Base-by-base conservation (phyloP, 2,797 vertebrate species). In the Lacerta agilis region DNA sequence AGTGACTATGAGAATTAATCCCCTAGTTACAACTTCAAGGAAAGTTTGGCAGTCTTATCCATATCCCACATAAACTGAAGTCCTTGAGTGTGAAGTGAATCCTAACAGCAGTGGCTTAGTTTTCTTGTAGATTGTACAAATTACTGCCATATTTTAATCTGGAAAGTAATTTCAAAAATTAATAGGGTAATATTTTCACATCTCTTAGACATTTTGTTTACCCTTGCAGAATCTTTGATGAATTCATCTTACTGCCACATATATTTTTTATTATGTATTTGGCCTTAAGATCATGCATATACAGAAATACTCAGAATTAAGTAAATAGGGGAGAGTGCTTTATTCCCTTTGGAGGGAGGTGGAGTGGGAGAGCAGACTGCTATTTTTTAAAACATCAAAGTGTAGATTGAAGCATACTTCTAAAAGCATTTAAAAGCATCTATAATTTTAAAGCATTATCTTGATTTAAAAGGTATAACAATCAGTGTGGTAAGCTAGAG, bases 161-260 rank as follows among this genome's bases (percentile, higher is more conserved):
- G 78, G 87, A 83, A 88, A 38, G 43, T 36, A 83, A 83, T 69
- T 79, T 79, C n/a, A 38, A 55, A 87, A 92, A 81, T 89, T 1
- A 3, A 4, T 78, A n/a, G 1, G 20, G 0, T 85, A 78, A 64
- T 82, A 36, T 45, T 91, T 61, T 69, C 0, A 79, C 77, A 83
- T 0, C 3, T 86, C 80, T 77, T 58, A 17, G 17, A 38, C 5
- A 67, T 90, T 90, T 86, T 92, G 0, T 23, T 83, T 6, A 75
- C 3, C 8, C 82, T 90, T 83, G 73, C 61, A 83, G 33, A 88
- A 83, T 83, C 33, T 91, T 67, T 69, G 87, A 86, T 78, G 78
- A 33, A 33, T 11, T 79, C 10, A 2, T 88, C 6, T 45, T 79
- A 17, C 92, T 94, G 88, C 81, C 3, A 49, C 73, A 81, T 71